Base-by-base conservation (phyloP, 2,888 invertebrate species). In the Stenodera caucasica region DNA sequence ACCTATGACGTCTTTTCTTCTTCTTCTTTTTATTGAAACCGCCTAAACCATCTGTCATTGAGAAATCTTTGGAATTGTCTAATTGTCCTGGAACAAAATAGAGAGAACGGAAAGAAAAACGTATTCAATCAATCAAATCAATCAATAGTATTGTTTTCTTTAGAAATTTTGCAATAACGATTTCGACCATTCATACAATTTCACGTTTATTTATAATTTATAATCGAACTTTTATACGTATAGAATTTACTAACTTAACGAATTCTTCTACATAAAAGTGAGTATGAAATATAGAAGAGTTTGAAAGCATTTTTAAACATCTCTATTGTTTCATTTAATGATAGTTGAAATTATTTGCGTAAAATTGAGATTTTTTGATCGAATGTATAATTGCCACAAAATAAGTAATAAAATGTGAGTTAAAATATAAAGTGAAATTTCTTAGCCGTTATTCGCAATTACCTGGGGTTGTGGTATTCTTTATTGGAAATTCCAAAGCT, bases 1-100 rank as follows among this genome's bases (percentile, higher is more conserved):
- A 92, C 92, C 92, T 91, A 84, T 96, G 95, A 78, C 95, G 88
- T 77, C 95, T 88, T 83, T 95, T 95, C 86, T 95, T 95, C 86
- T 95, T 95, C 82, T 95, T 95, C 84, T 95, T 95, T 78, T 92
- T 91, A 76, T 88, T 90, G 82, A 90, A 91, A 60, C 90, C 90
- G 68, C 90, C 90, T 74, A 93, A 85, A 9, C 90, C 90, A 79
- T 93, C 92, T 66, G 77, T 70, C 64, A 91, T 88, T 57, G 90
- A 88, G 81, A 91, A 93, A 78, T 93, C 93, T 81, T 93, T 93
- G 67, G 88, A 88, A 66, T 88, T 87, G 71, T 91, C 90, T 80
- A 90, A 79, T 69, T 89, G 89, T n/a, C 88, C 90, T 90, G 86
- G 58, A 82, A 83, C 66, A 76, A 75, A 72, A 71, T 67, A 68